These are phyloP conservation scores for Hypomecis atomaria DNA, from an alignment of 2,888 invertebrate genomes.

Conservation along the genomic window DNA sequence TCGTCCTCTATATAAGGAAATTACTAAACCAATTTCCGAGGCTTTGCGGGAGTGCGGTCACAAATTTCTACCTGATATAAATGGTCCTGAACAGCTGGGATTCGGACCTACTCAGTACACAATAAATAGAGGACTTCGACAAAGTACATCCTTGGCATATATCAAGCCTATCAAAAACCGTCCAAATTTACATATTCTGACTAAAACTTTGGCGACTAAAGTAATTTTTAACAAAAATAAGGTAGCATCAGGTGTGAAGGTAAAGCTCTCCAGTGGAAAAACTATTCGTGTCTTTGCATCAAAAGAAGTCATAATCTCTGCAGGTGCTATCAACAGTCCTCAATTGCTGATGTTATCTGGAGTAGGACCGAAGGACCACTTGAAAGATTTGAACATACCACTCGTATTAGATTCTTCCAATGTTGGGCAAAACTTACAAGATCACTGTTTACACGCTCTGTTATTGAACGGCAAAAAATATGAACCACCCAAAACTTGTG, in stretches of 20 bases:
- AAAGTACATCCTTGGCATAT: conserved; percentile 50
- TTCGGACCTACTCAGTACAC: conserved; percentile 46
- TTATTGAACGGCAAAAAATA: conserved; percentile 43
- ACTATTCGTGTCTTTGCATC: conserved; percentile 37
- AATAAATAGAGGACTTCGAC: conserved; percentile 43
- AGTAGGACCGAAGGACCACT: conserved; percentile 51
- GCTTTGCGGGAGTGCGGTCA: conserved; percentile 41
- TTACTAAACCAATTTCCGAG: conserved; percentile 28
- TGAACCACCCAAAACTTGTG: conserved; percentile 22
- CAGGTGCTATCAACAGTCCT: conserved; percentile 55
- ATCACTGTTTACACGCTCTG: conserved; percentile 48
- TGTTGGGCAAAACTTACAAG: conserved; percentile 55
- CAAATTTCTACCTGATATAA: conserved; percentile 45
- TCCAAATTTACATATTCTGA: conserved; percentile 50
- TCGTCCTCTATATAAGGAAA: conserved; percentile 24
- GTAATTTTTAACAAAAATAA: conserved; percentile 46
- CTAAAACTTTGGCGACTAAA: conserved; percentile 48
- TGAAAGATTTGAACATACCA: conserved; percentile 46
- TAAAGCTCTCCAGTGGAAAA: conserved; percentile 39
- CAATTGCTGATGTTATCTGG: conserved; percentile 58
- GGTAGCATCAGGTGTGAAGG: conserved; percentile 46
- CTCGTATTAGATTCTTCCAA: conserved; percentile 46
- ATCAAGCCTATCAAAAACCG: conserved; percentile 48
- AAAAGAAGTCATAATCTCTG: conserved; percentile 55
- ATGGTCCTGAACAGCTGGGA: conserved; percentile 50